Evolutionary conservation across 2,797 vertebrate genomes (phyloP).

Genomic region (Paguma larvata): DNA sequence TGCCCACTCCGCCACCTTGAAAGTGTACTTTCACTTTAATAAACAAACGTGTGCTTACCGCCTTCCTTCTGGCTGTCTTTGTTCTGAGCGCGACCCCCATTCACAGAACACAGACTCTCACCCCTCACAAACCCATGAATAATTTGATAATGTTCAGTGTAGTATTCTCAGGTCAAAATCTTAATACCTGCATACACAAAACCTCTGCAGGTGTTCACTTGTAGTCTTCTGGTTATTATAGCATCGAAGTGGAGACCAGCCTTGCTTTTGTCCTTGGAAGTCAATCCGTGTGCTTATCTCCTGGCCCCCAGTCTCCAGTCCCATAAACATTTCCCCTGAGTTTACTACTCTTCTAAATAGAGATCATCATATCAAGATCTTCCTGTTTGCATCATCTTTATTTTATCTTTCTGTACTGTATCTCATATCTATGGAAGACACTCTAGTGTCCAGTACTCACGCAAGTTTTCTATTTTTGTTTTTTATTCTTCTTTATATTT

Average conservation of each 20-base stretch:
- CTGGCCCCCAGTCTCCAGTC: not conserved
- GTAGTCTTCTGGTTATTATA: not conserved
- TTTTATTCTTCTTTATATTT: not conserved
- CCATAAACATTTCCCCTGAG: not conserved
- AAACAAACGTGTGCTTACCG: not conserved
- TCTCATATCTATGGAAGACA: not conserved
- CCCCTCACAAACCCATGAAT: not conserved
- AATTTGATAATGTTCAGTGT: not conserved
- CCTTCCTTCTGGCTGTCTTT: not conserved
- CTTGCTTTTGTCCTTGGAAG: not conserved
- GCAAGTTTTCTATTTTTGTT: not conserved
- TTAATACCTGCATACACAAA: not conserved
- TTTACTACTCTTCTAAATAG: not conserved
- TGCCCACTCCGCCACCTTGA: not conserved
- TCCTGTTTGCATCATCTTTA: not conserved
- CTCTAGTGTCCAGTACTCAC: not conserved
- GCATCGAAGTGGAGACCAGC: not conserved
- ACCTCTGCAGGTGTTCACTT: not conserved
- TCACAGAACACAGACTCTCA: not conserved
- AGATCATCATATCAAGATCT: not conserved
- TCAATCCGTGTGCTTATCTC: not conserved
- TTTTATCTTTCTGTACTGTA: not conserved
- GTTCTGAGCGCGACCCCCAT: not conserved
- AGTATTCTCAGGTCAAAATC: not conserved
- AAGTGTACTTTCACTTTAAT: not conserved